Conservation (phyloP, 2,888 invertebrate species). For the Tetropium fuscum region DNA sequence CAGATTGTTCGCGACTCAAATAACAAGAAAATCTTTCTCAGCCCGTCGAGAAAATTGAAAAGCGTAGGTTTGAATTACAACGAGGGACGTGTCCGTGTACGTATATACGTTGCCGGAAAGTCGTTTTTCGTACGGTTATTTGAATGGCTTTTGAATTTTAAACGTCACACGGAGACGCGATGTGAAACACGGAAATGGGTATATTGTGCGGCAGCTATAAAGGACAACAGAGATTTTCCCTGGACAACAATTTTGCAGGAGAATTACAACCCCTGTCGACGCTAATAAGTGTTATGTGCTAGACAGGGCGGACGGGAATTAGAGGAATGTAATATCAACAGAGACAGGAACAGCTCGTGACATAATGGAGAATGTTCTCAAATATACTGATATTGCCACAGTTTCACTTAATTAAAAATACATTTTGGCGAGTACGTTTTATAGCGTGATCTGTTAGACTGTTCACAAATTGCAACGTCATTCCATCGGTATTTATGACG, state of each 20-base stretch:
- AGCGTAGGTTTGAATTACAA: conserved; percentile 48
- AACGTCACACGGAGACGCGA: conserved; percentile 1
- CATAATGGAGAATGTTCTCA: neutral
- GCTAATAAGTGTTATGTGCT: conserved; percentile 29
- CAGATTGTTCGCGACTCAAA: conserved; percentile 43
- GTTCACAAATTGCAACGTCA: too few relatives aligned
- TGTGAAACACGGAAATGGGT: neutral
- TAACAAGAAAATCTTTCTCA: conserved; percentile 50
- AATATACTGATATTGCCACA: too few relatives aligned
- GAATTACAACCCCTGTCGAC: conserved; percentile 25
- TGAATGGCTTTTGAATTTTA: conserved; percentile 16
- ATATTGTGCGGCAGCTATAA: neutral
- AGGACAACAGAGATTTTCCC: too few relatives aligned
- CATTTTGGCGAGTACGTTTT: too few relatives aligned
- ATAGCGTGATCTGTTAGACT: too few relatives aligned
- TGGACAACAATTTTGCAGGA: conserved; percentile 18
- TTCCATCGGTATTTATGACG: too few relatives aligned
- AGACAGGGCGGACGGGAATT: conserved; percentile 29
- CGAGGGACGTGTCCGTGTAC: too few relatives aligned
- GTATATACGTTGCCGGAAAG: too few relatives aligned
- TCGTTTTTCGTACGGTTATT: too few relatives aligned
- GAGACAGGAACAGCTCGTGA: neutral
- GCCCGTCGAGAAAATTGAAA: conserved; percentile 49
- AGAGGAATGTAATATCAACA: conserved; percentile 26
- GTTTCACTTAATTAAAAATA: too few relatives aligned